Evolutionary conservation across 2,888 invertebrate genomes (phyloP).

Genomic region (Celastrina argiolus): DNA sequence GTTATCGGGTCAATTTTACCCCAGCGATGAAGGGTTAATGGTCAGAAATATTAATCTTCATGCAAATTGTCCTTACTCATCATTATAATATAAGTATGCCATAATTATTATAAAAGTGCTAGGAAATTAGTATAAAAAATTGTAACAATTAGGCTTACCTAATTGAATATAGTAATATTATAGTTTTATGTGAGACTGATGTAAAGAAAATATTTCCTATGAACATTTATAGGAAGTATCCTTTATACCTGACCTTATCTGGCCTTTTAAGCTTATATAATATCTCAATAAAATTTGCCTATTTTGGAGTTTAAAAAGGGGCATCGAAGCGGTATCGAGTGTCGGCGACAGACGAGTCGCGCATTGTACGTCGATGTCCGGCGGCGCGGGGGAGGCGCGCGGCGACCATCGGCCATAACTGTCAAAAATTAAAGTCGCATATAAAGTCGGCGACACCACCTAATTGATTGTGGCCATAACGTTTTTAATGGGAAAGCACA

Average conservation of each 20-base stretch:
- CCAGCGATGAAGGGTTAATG: conserved; percentile 35
- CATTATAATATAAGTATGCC: neutral
- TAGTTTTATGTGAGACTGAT: too few species aligned
- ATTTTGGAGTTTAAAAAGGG: neutral
- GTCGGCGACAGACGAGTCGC: neutral
- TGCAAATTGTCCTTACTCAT: neutral
- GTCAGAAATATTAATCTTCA: neutral
- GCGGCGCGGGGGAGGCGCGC: neutral
- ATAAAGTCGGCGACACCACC: conserved; percentile 59
- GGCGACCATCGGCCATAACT: conserved; percentile 44
- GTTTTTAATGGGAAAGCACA: conserved; percentile 62
- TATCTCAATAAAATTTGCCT: too few species aligned
- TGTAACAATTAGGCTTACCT: too few species aligned
- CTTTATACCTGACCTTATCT: too few species aligned
- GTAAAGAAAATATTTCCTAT: too few species aligned
- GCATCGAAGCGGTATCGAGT: neutral
- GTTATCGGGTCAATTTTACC: conserved; percentile 48
- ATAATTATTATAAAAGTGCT: too few species aligned
- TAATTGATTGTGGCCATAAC: conserved; percentile 65
- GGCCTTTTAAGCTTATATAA: too few species aligned
- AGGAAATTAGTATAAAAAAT: too few species aligned
- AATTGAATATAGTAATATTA: too few species aligned
- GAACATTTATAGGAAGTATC: too few species aligned
- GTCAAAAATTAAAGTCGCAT: conserved; percentile 61
- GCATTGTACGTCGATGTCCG: neutral